A percentile compares a stretch with the other conserved stretches of the same genome.
Evolutionary conservation across 2,113 vertebrate genomes (phyloP).

Genomic region (Oryzias melastigma): DNA sequence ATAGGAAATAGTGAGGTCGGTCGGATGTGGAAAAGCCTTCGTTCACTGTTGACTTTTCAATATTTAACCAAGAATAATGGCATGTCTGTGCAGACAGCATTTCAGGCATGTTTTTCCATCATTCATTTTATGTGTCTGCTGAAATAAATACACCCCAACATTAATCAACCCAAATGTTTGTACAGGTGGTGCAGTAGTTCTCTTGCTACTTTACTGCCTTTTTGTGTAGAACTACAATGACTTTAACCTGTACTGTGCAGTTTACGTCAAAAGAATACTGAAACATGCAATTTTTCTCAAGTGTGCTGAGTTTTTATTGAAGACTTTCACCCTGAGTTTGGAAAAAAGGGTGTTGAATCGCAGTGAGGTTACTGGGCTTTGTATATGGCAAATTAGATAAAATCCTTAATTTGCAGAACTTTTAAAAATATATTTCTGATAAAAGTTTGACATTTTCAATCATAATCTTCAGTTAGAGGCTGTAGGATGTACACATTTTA

Average conservation of each 20-base stretch:
- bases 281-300: not conserved
- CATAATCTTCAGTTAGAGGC: too few species aligned
- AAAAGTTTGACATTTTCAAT: too few species aligned
- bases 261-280: not conserved
- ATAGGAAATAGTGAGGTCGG: too few species aligned
- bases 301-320: not conserved
- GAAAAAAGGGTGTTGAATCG: too few species aligned
- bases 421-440: too few species aligned
- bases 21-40: too few species aligned
- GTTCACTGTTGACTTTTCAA: not conserved
- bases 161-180: conserved; percentile 1
- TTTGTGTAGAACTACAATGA: not conserved
- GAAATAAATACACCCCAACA: not conserved
- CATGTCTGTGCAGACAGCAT: conserved; percentile 2
- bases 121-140: not conserved
- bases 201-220: not conserved
- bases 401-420: too few species aligned
- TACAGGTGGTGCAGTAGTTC: not conserved
- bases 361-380: too few species aligned
- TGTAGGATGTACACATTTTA: too few species aligned
- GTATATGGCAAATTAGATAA: too few species aligned
- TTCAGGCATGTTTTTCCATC: not conserved
- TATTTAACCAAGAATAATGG: conserved; percentile 8
- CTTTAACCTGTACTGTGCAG: not conserved
- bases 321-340: too few species aligned